These are phyloP conservation scores for Sebastes elongatus DNA, from an alignment of 2,797 vertebrate genomes.

Conservation along the genomic window DNA sequence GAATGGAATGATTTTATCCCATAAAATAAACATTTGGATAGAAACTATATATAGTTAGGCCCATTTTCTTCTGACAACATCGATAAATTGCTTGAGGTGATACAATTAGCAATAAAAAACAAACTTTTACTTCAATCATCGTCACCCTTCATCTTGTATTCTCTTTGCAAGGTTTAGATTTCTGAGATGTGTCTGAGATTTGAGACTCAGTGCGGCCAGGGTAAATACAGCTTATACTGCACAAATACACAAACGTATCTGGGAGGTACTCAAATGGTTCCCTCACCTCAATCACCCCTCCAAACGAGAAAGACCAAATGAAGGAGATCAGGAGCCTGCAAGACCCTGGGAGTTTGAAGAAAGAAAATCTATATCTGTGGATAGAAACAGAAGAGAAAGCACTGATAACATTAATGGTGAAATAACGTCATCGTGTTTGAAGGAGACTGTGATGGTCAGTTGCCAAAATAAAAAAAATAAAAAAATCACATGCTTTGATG, in stretches of 20 bases:
- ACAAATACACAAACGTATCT: neutral
- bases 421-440: neutral
- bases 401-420: neutral
- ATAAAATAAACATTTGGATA: neutral
- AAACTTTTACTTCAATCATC: neutral
- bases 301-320: constrained; percentile 31
- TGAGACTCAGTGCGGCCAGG: neutral
- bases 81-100: neutral
- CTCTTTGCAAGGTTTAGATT: neutral
- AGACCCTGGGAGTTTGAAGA: neutral
- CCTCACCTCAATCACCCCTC: constrained; percentile 50
- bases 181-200: neutral
- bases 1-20: neutral
- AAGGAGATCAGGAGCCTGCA: constrained; percentile 15
- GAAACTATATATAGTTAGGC: neutral
- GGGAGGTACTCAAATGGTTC: neutral
- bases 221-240: neutral
- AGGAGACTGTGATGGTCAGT: neutral
- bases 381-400: constrained; percentile 8
- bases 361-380: constrained; percentile 9
- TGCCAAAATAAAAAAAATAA: neutral
- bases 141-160: neutral
- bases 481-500: neutral
- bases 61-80: neutral
- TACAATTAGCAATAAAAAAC: neutral